These are phyloP conservation scores for Villa cingulata DNA, from an alignment of 2,888 invertebrate species.

Conservation along the genomic window DNA sequence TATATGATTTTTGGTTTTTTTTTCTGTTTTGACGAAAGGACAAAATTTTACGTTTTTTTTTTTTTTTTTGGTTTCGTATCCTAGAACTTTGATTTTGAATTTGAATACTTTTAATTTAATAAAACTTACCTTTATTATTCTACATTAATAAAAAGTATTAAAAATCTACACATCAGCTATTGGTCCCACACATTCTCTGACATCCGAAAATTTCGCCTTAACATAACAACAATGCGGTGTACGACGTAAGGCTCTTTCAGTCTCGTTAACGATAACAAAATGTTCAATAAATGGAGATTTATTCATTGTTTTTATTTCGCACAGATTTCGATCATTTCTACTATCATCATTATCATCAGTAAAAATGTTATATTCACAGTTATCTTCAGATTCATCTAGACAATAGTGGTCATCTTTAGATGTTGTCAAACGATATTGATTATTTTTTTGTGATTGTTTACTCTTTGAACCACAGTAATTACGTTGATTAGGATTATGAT, in stretches of 20 bases:
- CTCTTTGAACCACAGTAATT: too few relatives aligned
- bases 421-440: background rate
- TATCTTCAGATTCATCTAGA: background rate
- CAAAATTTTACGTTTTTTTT: too few relatives aligned
- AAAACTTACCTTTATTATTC: too few relatives aligned
- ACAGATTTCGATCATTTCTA: constrained; percentile 1
- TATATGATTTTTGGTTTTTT: too few relatives aligned
- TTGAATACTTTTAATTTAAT: too few relatives aligned
- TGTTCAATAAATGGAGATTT: constrained; percentile 9
- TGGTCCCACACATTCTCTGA: constrained; percentile 18
- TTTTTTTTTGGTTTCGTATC: too few relatives aligned
- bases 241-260: constrained; percentile 9
- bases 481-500: constrained; percentile 5
- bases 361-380: background rate
- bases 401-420: background rate
- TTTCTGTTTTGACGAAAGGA: too few relatives aligned
- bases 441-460: too few relatives aligned
- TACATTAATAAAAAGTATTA: too few relatives aligned
- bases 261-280: constrained; percentile 14
- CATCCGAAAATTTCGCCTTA: constrained; percentile 17
- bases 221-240: constrained; percentile 16
- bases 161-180: constrained; percentile 17
- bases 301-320: background rate
- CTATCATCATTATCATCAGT: constrained; percentile 5
- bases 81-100: too few relatives aligned